These are phyloP conservation scores for Agonopterix alstromeriana DNA, from an alignment of 2,888 invertebrate species.

Conservation along the genomic window DNA sequence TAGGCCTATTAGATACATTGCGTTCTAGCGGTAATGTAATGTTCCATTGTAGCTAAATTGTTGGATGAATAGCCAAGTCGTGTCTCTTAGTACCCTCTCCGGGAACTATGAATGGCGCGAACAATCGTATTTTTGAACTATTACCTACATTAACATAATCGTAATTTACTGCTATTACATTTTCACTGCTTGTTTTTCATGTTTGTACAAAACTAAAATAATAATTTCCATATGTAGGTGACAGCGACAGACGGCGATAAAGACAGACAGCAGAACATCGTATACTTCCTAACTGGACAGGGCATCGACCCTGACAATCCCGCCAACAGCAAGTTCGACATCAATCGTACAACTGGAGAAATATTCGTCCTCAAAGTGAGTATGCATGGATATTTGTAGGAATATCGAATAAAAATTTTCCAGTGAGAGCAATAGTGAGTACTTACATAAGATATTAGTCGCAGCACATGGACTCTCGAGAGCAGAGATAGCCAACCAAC, in stretches of 20 bases:
- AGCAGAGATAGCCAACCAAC: slow-evolving; percentile 27
- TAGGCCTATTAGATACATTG: neutral
- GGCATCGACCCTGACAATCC: slow-evolving; percentile 97
- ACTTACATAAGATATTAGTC: neutral
- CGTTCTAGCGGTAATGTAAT: neutral
- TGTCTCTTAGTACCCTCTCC: slow-evolving; percentile 4
- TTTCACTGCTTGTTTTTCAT: no score
- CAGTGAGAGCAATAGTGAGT: neutral
- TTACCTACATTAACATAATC: no score
- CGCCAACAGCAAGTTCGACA: slow-evolving; percentile 96
- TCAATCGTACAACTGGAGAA: slow-evolving; percentile 96
- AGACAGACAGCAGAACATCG: slow-evolving; percentile 95
- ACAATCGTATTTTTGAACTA: no score
- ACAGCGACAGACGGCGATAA: slow-evolving; percentile 97
- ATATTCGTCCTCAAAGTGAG: slow-evolving; percentile 95
- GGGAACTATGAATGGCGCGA: neutral
- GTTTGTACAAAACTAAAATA: no score
- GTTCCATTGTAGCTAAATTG: slow-evolving; percentile 1
- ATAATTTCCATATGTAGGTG: slow-evolving; percentile 78
- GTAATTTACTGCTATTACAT: no score
- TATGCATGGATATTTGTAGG: slow-evolving; percentile 12
- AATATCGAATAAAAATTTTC: neutral
- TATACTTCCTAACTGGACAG: slow-evolving; percentile 96
- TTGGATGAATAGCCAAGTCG: slow-evolving; percentile 1
- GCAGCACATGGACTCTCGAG: slow-evolving; percentile 5